Conservation (phyloP, 2,888 invertebrate species). For the Cancer borealis region DNA sequence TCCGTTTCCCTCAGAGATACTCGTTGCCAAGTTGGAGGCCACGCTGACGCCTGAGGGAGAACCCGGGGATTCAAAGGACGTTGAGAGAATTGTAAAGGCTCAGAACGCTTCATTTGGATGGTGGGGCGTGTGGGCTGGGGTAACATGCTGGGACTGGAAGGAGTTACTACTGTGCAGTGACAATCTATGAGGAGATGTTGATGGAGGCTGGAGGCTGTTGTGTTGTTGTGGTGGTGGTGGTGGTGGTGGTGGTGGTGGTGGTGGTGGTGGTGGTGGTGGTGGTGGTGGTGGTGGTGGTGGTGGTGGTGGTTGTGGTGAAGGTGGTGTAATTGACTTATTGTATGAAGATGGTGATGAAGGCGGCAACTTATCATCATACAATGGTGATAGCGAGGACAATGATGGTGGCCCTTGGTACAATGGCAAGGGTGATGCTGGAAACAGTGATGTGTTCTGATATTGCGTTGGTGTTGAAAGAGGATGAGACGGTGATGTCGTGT, state of each 20-base stretch:
- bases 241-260: background rate
- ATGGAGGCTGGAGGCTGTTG: background rate
- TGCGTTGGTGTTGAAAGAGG: background rate
- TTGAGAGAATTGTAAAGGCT: background rate
- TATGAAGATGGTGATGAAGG: constrained; percentile 25
- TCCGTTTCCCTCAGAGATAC: background rate
- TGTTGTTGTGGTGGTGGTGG: background rate
- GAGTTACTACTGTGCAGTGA: background rate
- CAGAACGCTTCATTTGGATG: constrained; percentile 8
- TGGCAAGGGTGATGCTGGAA: background rate
- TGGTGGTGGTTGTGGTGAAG: background rate
- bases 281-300: background rate
- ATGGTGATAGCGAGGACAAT: background rate
- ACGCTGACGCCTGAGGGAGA: constrained; percentile 13
- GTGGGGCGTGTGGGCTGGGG: background rate
- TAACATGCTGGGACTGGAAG: background rate
- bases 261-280: background rate
- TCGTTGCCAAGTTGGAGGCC: background rate
- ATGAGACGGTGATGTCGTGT: background rate
- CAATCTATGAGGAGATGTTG: background rate
- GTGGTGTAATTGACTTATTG: background rate
- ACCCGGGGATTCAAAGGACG: background rate
- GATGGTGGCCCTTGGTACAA: background rate
- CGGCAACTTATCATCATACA: background rate
- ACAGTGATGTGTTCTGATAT: background rate